Percentiles rank a stretch among this genome's conserved stretches.
Conservation (phyloP, 2,797 vertebrate genomes). For the Monodelphis domestica region DNA sequence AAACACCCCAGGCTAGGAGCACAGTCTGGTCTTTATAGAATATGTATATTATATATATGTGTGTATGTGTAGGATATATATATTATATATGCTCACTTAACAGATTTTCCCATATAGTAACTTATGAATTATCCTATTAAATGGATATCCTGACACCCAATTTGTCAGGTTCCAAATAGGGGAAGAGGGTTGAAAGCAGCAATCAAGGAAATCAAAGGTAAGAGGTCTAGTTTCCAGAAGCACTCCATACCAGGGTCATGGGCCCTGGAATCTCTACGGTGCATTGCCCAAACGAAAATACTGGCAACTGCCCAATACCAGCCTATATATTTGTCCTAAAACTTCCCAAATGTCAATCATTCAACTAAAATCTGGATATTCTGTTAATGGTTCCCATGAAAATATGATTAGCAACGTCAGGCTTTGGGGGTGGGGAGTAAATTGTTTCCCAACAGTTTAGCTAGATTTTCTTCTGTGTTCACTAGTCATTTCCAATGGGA, state of each 20-base stretch:
- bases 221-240: background rate
- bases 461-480: conserved; percentile 84
- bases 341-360: background rate
- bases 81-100: background rate
- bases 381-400: background rate
- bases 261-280: background rate
- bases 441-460: conserved; percentile 82
- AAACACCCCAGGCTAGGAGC: background rate
- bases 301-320: background rate
- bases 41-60: background rate
- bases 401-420: background rate
- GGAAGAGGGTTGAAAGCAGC: background rate
- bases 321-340: background rate
- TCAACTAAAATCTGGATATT: background rate
- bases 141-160: background rate
- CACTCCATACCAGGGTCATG: background rate
- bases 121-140: background rate
- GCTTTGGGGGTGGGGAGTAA: background rate
- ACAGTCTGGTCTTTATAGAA: background rate
- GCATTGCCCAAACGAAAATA: background rate
- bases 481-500: conserved; percentile 83
- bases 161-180: background rate
- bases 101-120: background rate
- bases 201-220: background rate
- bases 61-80: background rate